Evolutionary conservation across 2,113 vertebrate genomes (phyloP).

Genomic region (Epinephelus moara): DNA sequence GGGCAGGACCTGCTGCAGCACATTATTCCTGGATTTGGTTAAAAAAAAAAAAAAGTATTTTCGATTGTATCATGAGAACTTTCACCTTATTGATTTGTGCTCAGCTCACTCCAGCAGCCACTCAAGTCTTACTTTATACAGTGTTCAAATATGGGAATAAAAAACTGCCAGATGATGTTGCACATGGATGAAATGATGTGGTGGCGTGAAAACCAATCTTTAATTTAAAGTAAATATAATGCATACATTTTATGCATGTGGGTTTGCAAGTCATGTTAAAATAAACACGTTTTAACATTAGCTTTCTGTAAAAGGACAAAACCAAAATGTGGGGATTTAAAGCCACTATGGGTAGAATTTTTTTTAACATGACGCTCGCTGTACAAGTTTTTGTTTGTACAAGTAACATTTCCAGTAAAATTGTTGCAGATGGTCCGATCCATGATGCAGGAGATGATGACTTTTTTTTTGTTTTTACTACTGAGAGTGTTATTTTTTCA

Average conservation of each 20-base stretch:
- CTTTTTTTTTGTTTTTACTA: background rate
- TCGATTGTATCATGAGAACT: background rate
- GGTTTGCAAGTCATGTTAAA: background rate
- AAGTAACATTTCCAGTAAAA: background rate
- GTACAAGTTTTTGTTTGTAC: background rate
- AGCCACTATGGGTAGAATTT: background rate
- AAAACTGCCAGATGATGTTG: slow-evolving; percentile 26
- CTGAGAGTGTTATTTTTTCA: background rate
- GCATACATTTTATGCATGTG: background rate
- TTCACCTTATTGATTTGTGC: slow-evolving; percentile 1
- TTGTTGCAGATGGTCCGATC: background rate
- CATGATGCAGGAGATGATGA: background rate
- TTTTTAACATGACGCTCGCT: background rate
- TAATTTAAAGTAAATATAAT: too few relatives aligned
- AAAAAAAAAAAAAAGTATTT: background rate
- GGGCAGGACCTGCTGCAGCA: background rate
- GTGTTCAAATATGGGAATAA: slow-evolving; percentile 17
- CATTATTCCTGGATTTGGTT: slow-evolving; percentile 42
- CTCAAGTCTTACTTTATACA: background rate
- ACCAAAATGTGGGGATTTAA: background rate
- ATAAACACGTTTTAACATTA: background rate
- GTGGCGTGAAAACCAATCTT: background rate
- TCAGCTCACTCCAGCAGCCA: background rate
- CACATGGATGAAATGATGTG: background rate
- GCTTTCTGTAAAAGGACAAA: too few relatives aligned